A percentile compares a stretch with the other conserved stretches of the same genome.
Conservation (phyloP, 2,888 invertebrate species). For the Mellilla xanthometata region DNA sequence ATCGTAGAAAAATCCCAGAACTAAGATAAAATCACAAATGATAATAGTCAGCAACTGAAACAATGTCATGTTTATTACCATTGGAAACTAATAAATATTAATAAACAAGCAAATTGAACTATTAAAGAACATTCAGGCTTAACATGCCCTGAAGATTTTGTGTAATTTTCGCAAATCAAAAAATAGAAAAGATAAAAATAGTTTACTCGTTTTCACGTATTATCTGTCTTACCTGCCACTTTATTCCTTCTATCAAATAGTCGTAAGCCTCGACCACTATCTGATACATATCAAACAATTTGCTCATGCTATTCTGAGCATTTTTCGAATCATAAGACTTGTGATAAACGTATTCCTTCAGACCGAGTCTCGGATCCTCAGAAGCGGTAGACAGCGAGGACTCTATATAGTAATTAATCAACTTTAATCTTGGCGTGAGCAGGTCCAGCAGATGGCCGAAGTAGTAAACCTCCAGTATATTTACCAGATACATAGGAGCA, state of each 20-base stretch:
- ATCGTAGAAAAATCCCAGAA: conserved; percentile 43
- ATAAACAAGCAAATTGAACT: no score
- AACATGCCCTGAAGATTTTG: no score
- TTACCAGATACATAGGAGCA: conserved; percentile 36
- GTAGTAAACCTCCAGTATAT: conserved; percentile 47
- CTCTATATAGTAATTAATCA: conserved; percentile 54
- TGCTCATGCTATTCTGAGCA: conserved; percentile 44
- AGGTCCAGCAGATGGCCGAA: conserved; percentile 55
- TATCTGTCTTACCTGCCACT: conserved; percentile 56
- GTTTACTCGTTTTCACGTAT: no score
- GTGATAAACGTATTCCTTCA: conserved; percentile 38
- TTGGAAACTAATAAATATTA: no score
- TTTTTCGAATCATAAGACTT: conserved; percentile 32
- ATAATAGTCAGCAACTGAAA: conserved; percentile 57
- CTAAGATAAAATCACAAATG: conserved; percentile 44
- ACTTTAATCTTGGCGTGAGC: conserved; percentile 46
- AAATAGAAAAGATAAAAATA: no score
- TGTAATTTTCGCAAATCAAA: no score
- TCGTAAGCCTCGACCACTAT: conserved; percentile 51
- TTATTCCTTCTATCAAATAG: conserved; percentile 54
- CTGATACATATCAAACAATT: conserved; percentile 56
- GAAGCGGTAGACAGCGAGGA: conserved; percentile 38
- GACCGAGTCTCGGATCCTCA: conserved; percentile 28
- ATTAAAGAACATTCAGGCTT: no score
- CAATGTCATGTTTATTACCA: neutral